Evolutionary conservation across 2,888 invertebrate species (phyloP), one percentile per base, ranked within the genome.

Genomic region (Chaetogeoica ovagalla): DNA sequence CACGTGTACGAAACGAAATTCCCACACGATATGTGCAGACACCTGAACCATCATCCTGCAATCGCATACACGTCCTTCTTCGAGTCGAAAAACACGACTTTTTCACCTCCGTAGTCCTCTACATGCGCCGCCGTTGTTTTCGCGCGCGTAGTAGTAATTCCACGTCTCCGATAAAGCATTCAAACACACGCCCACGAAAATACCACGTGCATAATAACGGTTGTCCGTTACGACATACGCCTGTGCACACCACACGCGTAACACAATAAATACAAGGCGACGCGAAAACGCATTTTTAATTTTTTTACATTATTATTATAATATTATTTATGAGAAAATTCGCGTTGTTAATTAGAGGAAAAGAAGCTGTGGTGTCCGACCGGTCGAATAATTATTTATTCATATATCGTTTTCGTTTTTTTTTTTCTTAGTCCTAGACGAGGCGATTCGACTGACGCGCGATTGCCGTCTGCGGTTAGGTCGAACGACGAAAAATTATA

Each of bases 141-240:
- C 30, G 30, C 30, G 71, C 79, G 23, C 71, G 79, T 55, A n/a
- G 43, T 70, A 70, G 55, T 79, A 79, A 79, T 79, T 77, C 70
- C 63, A 71, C 63, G 63, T 71, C 65, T 79, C 71, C 70, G 55
- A 79, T 79, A 70, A 70, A 63, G 23, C 63, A 79, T 63, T 71
- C 57, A 7, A 21, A 43, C 62, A n/a, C 30, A 60, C 79, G 23
- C 79, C 79, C 43, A 79, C 79, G 55, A 71, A 79, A 71, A 79
- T 57, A 71, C 55, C 30, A 55, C 59, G n/a, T n/a, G n/a, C n/a
- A 70, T 69, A 77, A 77, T 77, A 77, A 77, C 70, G 70, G 77
- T 70, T 70, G 52, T 77, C 62, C 69, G 60, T 69, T 69, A 52
- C 48, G 59, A 69, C n/a, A 43, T 30, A 68, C 55, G 39, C 55